These are phyloP conservation scores for Echinarachnius parma DNA, from an alignment of 53 echinoderm and acorn worm genomes.

Conservation along the genomic window DNA sequence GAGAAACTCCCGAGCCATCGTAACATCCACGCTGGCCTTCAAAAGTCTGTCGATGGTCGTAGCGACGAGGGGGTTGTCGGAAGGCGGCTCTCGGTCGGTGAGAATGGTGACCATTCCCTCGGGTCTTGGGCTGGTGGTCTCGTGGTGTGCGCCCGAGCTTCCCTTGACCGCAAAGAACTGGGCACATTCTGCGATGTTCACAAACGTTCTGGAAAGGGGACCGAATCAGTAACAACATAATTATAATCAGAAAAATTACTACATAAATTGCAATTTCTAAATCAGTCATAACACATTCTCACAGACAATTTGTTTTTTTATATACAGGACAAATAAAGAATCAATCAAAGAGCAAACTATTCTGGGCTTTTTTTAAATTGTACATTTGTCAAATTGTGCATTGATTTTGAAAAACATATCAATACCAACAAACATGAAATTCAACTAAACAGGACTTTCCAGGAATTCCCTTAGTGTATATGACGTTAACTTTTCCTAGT, in stretches of 20 bases:
- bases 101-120: slow-evolving; percentile 41
- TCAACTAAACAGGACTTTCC: too few relatives aligned
- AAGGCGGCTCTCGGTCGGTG: slow-evolving; percentile 8
- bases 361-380: too few relatives aligned
- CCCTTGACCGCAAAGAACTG: slow-evolving; percentile 29
- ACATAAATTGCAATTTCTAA: too few relatives aligned
- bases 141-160: neutral
- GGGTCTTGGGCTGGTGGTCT: neutral
- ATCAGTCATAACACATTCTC: too few relatives aligned
- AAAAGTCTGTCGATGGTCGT: slow-evolving; percentile 17
- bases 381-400: too few relatives aligned
- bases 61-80: slow-evolving; percentile 2
- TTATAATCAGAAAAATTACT: neutral
- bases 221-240: neutral
- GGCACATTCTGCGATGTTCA: slow-evolving; percentile 41
- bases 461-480: too few relatives aligned
- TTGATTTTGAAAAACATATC: too few relatives aligned
- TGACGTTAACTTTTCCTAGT: too few relatives aligned
- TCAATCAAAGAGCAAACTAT: too few relatives aligned
- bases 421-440: too few relatives aligned
- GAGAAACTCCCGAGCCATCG: slow-evolving; percentile 23
- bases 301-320: too few relatives aligned
- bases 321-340: too few relatives aligned
- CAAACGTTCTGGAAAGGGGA: slow-evolving; percentile 12
- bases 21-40: slow-evolving; percentile 26